Conservation (phyloP, 2,888 invertebrate species). For the Nemurella pictetii region DNA sequence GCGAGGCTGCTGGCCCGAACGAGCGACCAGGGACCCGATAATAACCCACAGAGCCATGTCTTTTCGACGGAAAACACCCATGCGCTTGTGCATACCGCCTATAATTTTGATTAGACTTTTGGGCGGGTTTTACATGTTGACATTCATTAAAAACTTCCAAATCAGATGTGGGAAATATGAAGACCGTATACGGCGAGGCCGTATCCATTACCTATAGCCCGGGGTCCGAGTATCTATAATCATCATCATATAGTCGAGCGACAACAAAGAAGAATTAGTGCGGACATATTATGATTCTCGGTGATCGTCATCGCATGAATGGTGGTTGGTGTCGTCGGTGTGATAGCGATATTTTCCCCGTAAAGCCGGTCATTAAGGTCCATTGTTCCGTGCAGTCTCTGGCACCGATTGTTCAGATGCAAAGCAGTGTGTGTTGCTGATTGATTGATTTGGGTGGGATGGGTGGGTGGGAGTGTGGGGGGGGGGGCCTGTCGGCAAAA, state of each 20-base stretch:
- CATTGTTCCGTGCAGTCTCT: neutral
- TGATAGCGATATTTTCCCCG: neutral
- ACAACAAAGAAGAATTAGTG: neutral
- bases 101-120: neutral
- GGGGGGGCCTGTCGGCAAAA: neutral
- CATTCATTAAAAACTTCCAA: neutral
- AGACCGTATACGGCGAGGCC: neutral
- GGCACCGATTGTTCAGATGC: neutral
- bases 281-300: neutral
- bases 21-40: neutral
- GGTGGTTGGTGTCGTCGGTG: neutral
- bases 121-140: neutral
- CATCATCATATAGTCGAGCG: neutral
- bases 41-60: neutral
- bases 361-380: neutral
- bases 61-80: neutral
- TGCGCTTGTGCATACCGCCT: neutral
- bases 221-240: neutral
- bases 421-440: neutral
- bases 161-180: neutral
- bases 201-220: neutral
- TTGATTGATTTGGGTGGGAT: neutral
- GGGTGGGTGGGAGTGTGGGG: too few relatives aligned
- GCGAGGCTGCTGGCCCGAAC: neutral
- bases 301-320: neutral